phyloP scores from a whole-genome alignment of 2,113 vertebrate species.

The Campylorhamphus procurvoides region DNA sequence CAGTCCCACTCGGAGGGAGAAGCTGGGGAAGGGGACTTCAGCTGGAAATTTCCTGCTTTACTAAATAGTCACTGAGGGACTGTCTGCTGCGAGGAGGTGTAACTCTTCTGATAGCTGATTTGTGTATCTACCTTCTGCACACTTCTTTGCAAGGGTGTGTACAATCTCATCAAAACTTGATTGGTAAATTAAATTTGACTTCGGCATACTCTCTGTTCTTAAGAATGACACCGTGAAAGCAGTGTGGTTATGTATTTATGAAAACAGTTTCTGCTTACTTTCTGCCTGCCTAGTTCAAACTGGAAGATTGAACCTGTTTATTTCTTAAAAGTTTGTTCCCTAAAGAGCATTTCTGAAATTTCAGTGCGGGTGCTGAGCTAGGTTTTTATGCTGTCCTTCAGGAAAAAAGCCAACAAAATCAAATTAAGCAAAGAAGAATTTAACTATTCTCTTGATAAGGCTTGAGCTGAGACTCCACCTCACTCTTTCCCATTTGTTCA shows the following conservation, averaged over 20 bases:
- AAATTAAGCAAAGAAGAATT: background rate
- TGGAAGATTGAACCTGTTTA: background rate
- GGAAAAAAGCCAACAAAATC: background rate
- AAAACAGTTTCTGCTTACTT: background rate
- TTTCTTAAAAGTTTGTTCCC: background rate
- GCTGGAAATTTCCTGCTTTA: background rate
- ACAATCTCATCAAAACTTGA: background rate
- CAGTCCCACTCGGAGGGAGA: background rate
- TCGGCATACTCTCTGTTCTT: background rate
- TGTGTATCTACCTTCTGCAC: background rate
- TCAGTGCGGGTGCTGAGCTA: background rate
- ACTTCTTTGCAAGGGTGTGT: background rate
- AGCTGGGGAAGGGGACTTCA: background rate
- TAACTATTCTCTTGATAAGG: background rate
- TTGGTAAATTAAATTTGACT: background rate
- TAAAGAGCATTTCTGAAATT: background rate
- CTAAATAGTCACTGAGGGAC: background rate
- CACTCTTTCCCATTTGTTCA: background rate
- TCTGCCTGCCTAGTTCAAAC: background rate
- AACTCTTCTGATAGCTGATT: background rate
- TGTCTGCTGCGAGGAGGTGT: background rate
- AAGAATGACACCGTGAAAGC: background rate
- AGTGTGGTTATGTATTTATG: background rate
- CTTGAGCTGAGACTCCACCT: background rate
- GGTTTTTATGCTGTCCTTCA: background rate